These are phyloP conservation scores for Patella pellucida DNA, from an alignment of 2,888 invertebrate species.

Conservation along the genomic window DNA sequence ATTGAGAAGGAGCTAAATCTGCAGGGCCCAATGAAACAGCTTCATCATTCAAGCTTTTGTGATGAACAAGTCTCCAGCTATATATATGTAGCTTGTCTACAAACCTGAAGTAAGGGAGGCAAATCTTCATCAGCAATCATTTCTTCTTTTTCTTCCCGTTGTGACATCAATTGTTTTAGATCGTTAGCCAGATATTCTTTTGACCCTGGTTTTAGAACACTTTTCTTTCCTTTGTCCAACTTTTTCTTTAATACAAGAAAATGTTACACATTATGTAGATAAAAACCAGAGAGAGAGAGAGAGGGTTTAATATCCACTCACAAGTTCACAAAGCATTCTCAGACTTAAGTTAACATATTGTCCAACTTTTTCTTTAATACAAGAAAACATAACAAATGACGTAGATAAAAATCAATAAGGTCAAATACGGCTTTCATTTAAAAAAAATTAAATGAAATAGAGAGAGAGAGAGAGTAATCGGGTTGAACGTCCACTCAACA, in stretches of 20 bases:
- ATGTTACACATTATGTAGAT: background rate
- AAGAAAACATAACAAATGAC: background rate
- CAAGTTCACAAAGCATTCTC: too few species aligned
- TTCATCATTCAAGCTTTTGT: background rate
- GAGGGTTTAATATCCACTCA: too few species aligned
- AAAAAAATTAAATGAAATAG: background rate
- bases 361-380: background rate
- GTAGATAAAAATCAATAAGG: background rate
- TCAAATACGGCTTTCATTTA: background rate
- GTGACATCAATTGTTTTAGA: constrained; percentile 49
- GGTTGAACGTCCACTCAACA: too few species aligned
- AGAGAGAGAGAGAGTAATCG: too few species aligned
- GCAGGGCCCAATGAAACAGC: background rate
- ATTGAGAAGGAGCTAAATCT: too few species aligned
- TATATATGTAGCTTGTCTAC: background rate
- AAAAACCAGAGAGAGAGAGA: too few species aligned
- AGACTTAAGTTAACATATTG: too few species aligned
- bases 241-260: background rate
- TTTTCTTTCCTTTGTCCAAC: background rate
- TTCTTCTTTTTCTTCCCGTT: constrained; percentile 41
- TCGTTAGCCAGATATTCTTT: constrained; percentile 53
- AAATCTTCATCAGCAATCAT: constrained; percentile 62
- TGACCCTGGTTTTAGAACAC: constrained; percentile 37
- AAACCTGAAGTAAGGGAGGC: constrained; percentile 65
- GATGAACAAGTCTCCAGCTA: too few species aligned